Evolutionary conservation across 1,140 invertebrate genomes (phyloP), one percentile per base, ranked within the genome.

Genomic region (Caerostris darwini): DNA sequence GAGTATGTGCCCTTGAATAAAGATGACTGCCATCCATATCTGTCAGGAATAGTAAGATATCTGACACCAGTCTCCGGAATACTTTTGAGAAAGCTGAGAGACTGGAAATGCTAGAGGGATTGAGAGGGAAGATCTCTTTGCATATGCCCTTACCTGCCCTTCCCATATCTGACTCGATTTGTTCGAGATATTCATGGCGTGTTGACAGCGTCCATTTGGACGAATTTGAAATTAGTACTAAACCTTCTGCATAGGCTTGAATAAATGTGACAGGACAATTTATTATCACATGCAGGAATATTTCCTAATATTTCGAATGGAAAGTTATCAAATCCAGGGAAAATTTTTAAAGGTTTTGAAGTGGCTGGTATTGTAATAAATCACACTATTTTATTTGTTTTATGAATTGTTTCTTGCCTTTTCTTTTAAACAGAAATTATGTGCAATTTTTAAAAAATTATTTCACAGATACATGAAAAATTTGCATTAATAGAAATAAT

Each of bases 21-120:
- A 71, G 88, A 90, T 90, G 69, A 61, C 64, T 56, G 10, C 54
- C 54, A 90, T 90, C 88, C 67, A 90, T 90, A 71, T 77, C 88
- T 90, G 88, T 90, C 88, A 90, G 14, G 50, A 90, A 87, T 87
- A 87, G 58, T 19, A 50, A 87, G 85, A 87, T 87, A 59, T 64
- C 85, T 87, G 85, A 87, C 85, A 87, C 85, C 34, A 50, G 34
- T 12, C 59, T 50, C 14, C n/a, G 7, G 57, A 50, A 64, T 87
- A 64, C 85, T 87, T 87, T 50, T 50, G 34, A 64, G 85, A 64
- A 64, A 61, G 59, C 34, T 56, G 85, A 59, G 85, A 61, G 34
- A 59, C 34, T 58, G 34, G 57, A 64, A 19, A 64, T 14, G 59
- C 14, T 64, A 53, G 85, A 34, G 59, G 59, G 59, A 87, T 10